Evolutionary conservation across 2,797 vertebrate species (phyloP).

Genomic region (Spinibarbus caldwelli): DNA sequence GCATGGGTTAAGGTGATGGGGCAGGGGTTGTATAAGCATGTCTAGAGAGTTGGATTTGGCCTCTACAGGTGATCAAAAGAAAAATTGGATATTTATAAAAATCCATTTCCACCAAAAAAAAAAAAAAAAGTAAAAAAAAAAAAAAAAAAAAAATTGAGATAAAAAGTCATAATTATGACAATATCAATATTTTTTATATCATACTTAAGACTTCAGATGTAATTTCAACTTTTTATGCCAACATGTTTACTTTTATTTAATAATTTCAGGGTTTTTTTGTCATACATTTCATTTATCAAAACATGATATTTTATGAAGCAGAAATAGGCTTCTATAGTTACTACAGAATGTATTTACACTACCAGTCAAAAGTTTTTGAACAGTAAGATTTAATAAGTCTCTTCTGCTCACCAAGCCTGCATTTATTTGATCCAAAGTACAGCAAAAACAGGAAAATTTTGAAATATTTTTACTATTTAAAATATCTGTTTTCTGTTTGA

Average conservation of each 20-base stretch:
- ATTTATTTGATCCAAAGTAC: too few relatives aligned
- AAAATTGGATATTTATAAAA: neutral
- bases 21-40: constrained; percentile 1
- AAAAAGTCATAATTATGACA: neutral
- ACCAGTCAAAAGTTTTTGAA: too few relatives aligned
- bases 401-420: too few relatives aligned
- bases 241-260: neutral
- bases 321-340: too few relatives aligned
- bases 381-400: too few relatives aligned
- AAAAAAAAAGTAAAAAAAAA: too few relatives aligned
- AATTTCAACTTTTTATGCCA: neutral
- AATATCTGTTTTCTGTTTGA: too few relatives aligned
- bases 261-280: neutral
- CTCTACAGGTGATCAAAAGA: constrained; percentile 36
- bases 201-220: neutral
- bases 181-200: neutral
- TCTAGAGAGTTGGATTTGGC: constrained; percentile 25
- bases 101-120: neutral
- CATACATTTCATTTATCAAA: neutral
- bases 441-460: too few relatives aligned
- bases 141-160: neutral
- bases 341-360: too few relatives aligned
- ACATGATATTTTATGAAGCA: too few relatives aligned
- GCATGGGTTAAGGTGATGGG: constrained; percentile 14
- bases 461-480: too few relatives aligned